Evolutionary conservation across 2,888 invertebrate genomes (phyloP).

Genomic region (Rotaria sp.): DNA sequence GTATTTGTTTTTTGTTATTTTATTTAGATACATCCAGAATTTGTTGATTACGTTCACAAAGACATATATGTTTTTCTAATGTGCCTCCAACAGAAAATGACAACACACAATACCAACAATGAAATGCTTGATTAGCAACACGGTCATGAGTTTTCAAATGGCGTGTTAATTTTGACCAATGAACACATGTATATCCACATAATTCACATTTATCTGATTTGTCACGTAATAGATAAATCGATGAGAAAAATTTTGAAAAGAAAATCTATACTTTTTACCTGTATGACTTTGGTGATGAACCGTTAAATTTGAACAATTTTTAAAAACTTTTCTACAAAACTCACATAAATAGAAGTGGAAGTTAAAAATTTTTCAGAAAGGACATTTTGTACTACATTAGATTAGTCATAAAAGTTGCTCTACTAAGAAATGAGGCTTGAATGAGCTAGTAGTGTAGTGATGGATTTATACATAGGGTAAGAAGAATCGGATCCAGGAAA

Average conservation of each 20-base stretch:
- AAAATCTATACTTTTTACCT: constrained; percentile 50
- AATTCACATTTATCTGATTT: constrained; percentile 98
- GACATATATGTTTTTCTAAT: constrained; percentile 98
- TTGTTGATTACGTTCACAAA: constrained; percentile 71
- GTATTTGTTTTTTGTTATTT: not conserved
- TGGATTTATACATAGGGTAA: too few relatives aligned
- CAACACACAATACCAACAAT: constrained; percentile 98
- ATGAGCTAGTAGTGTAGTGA: too few relatives aligned
- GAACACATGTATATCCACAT: constrained; percentile 97
- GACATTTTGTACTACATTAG: too few relatives aligned
- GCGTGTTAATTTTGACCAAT: constrained; percentile 92
- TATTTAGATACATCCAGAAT: not conserved
- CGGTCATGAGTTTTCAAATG: constrained; percentile 99
- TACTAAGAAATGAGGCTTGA: too few relatives aligned
- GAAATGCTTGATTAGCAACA: constrained; percentile 91
- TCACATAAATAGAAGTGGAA: too few relatives aligned
- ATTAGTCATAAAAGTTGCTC: too few relatives aligned
- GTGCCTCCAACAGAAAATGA: constrained; percentile 99
- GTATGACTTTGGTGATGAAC: constrained; percentile 55
- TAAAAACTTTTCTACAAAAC: constrained; percentile 78
- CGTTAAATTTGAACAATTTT: constrained; percentile 69
- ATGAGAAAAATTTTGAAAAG: not conserved
- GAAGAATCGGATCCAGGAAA: too few relatives aligned
- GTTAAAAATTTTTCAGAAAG: too few relatives aligned
- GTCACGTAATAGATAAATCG: constrained; percentile 61